A percentile compares a stretch with the other conserved stretches of the same genome.
Evolutionary conservation across 2,797 vertebrate genomes (phyloP).

Genomic region (Melanotaenia maccullochi): DNA sequence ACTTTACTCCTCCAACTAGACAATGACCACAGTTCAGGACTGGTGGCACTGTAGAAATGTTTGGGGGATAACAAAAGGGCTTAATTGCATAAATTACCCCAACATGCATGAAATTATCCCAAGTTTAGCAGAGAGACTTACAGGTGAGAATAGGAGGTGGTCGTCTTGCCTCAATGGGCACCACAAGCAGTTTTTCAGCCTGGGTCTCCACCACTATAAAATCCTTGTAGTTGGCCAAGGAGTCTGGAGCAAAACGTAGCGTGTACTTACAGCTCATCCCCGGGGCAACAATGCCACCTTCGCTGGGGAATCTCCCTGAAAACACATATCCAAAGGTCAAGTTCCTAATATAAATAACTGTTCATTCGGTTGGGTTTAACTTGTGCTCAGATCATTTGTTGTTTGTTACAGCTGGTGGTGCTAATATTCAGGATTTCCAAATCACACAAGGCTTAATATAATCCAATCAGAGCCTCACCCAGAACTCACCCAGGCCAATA

Average conservation of each 20-base stretch:
- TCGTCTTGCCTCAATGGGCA: conserved; percentile 87
- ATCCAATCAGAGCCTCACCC: conserved; percentile 13
- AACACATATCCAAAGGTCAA: conserved; percentile 13
- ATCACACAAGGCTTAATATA: not conserved
- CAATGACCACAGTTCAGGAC: conserved; percentile 90
- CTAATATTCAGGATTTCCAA: conserved; percentile 7
- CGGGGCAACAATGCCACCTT: conserved; percentile 90
- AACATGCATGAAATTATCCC: fast-evolving
- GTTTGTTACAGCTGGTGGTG: conserved; percentile 19
- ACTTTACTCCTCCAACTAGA: conserved; percentile 89
- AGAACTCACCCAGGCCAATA: conserved; percentile 88
- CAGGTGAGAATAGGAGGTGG: conserved; percentile 89
- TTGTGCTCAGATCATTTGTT: not conserved
- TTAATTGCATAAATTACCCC: not conserved
- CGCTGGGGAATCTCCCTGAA: conserved; percentile 92
- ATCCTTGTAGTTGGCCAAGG: conserved; percentile 89
- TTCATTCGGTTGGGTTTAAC: not conserved
- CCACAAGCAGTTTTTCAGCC: conserved; percentile 81
- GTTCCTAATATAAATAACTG: not conserved
- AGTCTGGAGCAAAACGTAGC: conserved; percentile 89
- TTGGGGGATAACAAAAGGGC: not conserved
- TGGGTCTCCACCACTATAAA: conserved; percentile 88
- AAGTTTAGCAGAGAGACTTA: conserved; percentile 72
- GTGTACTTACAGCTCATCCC: conserved; percentile 93
- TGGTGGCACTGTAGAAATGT: conserved; percentile 82